Evolutionary conservation across 2,888 invertebrate species (phyloP).

Genomic region (Agrotis exclamationis): DNA sequence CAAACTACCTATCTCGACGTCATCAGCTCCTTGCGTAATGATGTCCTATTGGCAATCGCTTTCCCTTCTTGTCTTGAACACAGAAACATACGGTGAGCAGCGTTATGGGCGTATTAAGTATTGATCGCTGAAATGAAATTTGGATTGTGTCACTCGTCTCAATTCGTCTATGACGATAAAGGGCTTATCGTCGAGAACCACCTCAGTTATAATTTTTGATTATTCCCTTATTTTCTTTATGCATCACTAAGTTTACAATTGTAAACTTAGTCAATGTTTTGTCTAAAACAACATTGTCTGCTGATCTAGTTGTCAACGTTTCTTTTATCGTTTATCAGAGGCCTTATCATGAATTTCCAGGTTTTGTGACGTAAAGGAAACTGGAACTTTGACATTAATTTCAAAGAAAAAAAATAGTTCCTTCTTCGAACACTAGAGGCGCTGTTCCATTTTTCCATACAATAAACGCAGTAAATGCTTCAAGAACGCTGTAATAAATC

Average conservation of each 20-base stretch:
- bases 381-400: too few relatives aligned
- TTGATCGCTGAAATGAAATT: neutral
- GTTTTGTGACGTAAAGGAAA: too few relatives aligned
- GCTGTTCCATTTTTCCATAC: too few relatives aligned
- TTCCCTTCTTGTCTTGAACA: conserved; percentile 13
- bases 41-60: conserved; percentile 11
- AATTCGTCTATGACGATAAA: neutral
- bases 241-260: neutral
- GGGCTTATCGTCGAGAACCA: too few relatives aligned
- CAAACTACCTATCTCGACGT: conserved; percentile 9
- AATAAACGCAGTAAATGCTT: too few relatives aligned
- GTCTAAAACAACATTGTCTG: conserved; percentile 1
- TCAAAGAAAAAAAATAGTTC: too few relatives aligned
- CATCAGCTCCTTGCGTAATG: conserved; percentile 26
- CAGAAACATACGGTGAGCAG: neutral
- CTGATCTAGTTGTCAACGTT: conserved; percentile 10
- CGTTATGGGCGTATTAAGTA: too few relatives aligned
- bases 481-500: too few relatives aligned
- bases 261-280: neutral
- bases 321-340: conserved; percentile 36
- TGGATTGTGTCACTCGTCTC: neutral
- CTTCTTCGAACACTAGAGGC: too few relatives aligned
- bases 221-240: too few relatives aligned
- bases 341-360: too few relatives aligned
- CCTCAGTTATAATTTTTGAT: too few relatives aligned